These are phyloP conservation scores for Phyto melanocephala DNA, from an alignment of 2,888 invertebrate genomes.

Conservation along the genomic window DNA sequence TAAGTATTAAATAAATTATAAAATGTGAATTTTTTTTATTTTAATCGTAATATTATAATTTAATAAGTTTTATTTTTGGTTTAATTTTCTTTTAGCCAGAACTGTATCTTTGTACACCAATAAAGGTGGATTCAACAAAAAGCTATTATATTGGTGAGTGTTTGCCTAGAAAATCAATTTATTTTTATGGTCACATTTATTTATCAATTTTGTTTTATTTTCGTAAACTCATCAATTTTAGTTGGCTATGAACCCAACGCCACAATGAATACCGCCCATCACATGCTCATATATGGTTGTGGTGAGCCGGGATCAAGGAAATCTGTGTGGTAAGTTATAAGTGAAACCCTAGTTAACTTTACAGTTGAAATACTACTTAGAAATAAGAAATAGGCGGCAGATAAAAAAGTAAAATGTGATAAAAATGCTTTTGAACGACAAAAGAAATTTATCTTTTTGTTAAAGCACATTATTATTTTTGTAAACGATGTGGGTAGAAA, in stretches of 20 bases:
- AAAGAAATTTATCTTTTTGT: no score
- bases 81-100: constrained; percentile 86
- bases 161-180: neutral
- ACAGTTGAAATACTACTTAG: no score
- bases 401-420: no score
- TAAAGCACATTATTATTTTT: no score
- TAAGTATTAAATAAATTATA: no score
- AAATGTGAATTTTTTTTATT: neutral
- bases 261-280: constrained; percentile 93
- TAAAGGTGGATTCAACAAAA: constrained; percentile 87
- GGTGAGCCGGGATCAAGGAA: constrained; percentile 81
- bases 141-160: constrained; percentile 89
- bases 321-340: constrained; percentile 83
- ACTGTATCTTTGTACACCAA: constrained; percentile 93
- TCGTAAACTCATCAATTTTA: constrained; percentile 72
- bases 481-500: no score
- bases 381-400: no score
- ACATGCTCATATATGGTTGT: constrained; percentile 95
- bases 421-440: no score
- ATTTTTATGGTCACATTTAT: neutral
- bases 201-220: neutral
- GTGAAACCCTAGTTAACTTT: no score
- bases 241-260: constrained; percentile 96
- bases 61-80: neutral
- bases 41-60: neutral